Base-by-base conservation (phyloP, 2,888 invertebrate species). In the Aethes cnicana region DNA sequence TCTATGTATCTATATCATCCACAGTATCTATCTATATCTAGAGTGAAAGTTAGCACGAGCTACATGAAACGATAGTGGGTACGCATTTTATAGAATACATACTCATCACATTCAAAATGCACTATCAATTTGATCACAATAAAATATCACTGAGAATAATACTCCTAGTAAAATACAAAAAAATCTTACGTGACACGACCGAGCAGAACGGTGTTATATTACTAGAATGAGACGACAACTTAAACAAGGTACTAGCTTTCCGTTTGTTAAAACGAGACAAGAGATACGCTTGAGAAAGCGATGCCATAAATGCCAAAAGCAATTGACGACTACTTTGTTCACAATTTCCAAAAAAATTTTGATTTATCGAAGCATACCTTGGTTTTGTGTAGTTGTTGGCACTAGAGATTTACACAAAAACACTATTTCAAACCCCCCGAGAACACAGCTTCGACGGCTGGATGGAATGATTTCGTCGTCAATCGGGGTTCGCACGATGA, bases 131-230 rank as follows among this genome's bases (percentile, higher is more conserved):
- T 58, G 60, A 61, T 63, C 62, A 73, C 63, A 66, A 65, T 60
- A 74, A 77, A 77, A 71, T 63, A 72, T 69, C 65, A 66, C 67
- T 64, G 61, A 70, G 74, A 81, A 72, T 73, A 68, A 72, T 72
- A 69, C 72, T 72, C 66, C 72, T 68, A 75, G 72, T 74, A 77
- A 84, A 85, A 87, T 84, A 81, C 86, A 77, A 83, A 84, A 88
- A 85, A 84, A 77, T 81, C 89, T 89, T 88, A 89, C 88, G 87
- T 88, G 89, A 89, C 89, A 89, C 86, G 87, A 87, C 84, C 86
- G 85, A 88, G 89, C 86, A 81, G 85, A 87, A 88, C 89, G 89
- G 89, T 89, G 89, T 89, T 88, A 88, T 85, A 89, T 89, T 89
- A 88, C 89, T 86, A 79, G 83, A 89, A 74, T 64, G 85, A 84